Base-by-base conservation (phyloP, 1,140 invertebrate genomes). In the Drosophila lini region DNA sequence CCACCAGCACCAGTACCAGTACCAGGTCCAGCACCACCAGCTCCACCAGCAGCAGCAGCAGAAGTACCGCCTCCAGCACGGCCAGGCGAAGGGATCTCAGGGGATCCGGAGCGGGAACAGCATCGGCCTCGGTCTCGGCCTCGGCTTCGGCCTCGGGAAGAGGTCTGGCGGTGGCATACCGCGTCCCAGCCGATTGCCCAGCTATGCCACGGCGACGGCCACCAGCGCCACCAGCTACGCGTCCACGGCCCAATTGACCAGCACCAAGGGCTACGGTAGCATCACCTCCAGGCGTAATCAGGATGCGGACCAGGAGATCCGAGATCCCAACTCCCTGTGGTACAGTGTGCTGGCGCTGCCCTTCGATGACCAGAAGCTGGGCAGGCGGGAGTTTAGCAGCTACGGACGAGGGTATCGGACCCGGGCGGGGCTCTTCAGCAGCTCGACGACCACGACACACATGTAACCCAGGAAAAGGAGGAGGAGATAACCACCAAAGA, bases 321-420 rank as follows among this genome's bases (percentile, higher is more conserved):
- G 53, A 9, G 94, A 96, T 93, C 95, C 96, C 28, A 96, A 96
- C 67, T 96, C 96, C 70, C 94, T 96, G 84, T 97, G 96, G 97
- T 97, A 97, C 94, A 97, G 96, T 61, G 94, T 98, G 71, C 94
- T 98, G 93, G 97, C 97, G 67, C 94, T 98, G 82, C 97, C 97
- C 75, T 98, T 98, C 93, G 96, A 97, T 86, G 97, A 98, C 93
- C 97, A 97, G 94, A 97, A 97, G 92, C 95, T 97, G 82, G 97
- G 96, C 68, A 93, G 97, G 77, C 94, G 97, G 65, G 96, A 97
- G 93, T 74, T 92, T 7, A 92, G 84, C 68, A 92, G 91, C 58
- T 96, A 97, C 91, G 95, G 95, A 63, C 94, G 96, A 68, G 95
- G 95, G 92, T 94, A 95, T 91, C 93, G 94, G 58, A 92, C 96